A percentile compares a stretch with the other conserved stretches of the same genome.
These are phyloP conservation scores for Picathartes gymnocephalus DNA, from an alignment of 2,113 vertebrate genomes.

Conservation along the genomic window DNA sequence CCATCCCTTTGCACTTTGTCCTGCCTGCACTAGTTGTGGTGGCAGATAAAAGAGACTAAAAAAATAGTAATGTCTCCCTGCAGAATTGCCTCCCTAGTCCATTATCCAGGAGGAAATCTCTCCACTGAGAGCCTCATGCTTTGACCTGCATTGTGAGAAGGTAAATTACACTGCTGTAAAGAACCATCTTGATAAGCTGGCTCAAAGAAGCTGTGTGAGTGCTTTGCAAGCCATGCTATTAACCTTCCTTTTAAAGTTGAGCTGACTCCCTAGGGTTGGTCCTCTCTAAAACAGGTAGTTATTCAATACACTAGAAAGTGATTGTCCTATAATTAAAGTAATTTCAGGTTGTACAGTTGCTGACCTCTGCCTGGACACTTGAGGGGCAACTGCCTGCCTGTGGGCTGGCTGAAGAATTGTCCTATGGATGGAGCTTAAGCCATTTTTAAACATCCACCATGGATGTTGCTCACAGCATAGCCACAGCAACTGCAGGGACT, in stretches of 20 bases:
- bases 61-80: neutral
- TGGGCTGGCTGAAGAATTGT: neutral
- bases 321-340: neutral
- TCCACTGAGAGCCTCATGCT: neutral
- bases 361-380: neutral
- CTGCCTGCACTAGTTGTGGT: neutral
- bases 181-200: neutral
- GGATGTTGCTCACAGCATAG: neutral
- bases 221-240: neutral
- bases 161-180: neutral
- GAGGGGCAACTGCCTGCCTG: neutral
- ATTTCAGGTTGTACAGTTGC: neutral
- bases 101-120: neutral
- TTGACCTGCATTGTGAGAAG: neutral
- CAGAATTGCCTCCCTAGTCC: neutral
- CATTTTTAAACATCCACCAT: neutral
- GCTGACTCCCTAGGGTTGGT: neutral
- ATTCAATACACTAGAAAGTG: constrained; percentile 7
- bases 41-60: neutral
- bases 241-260: neutral
- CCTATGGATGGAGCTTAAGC: neutral
- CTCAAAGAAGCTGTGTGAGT: neutral
- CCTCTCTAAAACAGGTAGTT: neutral
- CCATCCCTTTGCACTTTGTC: neutral
- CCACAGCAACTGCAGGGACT: neutral